Percentiles rank a stretch among this genome's conserved stretches.
Conservation (phyloP, 2,797 vertebrate genomes). For the Rhinatrema bivittatum region DNA sequence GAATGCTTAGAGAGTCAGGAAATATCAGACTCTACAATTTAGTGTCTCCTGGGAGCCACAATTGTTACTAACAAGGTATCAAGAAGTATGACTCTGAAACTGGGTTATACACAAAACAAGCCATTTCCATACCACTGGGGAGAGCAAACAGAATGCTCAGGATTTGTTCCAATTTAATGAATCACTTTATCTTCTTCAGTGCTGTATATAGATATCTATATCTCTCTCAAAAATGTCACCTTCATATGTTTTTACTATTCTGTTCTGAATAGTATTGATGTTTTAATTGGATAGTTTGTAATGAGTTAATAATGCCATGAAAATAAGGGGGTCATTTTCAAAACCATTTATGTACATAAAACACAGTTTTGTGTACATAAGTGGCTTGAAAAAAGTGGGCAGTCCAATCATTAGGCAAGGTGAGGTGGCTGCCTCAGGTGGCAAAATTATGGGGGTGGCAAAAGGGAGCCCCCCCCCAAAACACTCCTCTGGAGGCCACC, state of each 20-base stretch:
- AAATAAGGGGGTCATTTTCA: no score
- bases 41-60: slow-evolving; percentile 1
- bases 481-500: no score
- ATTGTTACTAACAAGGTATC: slow-evolving; percentile 21
- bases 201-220: fast-evolving
- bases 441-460: no score
- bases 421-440: no score
- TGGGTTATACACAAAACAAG: neutral
- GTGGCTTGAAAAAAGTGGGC: no score
- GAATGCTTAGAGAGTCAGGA: neutral
- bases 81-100: slow-evolving; percentile 9
- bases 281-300: neutral
- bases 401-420: no score
- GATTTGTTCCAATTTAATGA: neutral
- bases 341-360: no score
- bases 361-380: no score
- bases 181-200: neutral
- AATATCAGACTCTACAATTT: neutral
- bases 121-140: neutral
- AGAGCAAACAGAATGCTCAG: slow-evolving; percentile 10
- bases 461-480: no score
- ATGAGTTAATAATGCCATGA: slow-evolving; percentile 7
- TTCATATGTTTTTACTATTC: neutral
- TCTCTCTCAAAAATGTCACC: neutral
- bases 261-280: neutral